phyloP scores from a whole-genome alignment of 2,113 vertebrate genomes.

The Aix galericulata region DNA sequence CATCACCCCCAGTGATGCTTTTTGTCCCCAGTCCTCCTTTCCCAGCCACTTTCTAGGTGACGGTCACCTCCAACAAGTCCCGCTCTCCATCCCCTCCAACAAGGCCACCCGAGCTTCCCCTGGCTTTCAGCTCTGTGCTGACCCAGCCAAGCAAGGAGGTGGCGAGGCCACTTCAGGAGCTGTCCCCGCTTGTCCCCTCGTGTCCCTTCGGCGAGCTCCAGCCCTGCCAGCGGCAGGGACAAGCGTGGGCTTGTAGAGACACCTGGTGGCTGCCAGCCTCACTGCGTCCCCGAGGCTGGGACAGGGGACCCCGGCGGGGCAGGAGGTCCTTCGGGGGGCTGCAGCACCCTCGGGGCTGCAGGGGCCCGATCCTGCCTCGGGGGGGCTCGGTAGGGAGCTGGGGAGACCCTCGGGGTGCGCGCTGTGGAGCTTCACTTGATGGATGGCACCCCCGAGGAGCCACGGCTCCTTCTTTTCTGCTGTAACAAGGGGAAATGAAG shows the following conservation, averaged over 20 bases:
- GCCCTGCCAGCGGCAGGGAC: not conserved
- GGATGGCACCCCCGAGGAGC: not conserved
- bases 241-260: conserved; percentile 42
- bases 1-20: not conserved
- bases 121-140: not conserved
- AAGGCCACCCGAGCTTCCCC: not conserved
- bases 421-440: rapidly evolving
- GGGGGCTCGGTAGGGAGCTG: not conserved
- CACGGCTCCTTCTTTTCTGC: not conserved
- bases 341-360: no score
- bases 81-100: rapidly evolving
- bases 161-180: not conserved
- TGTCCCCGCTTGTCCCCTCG: not conserved
- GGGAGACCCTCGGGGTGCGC: rapidly evolving
- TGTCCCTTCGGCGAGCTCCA: not conserved
- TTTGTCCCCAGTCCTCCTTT: not conserved
- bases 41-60: not conserved
- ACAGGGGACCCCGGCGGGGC: not conserved
- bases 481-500: rapidly evolving
- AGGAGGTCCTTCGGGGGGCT: not conserved
- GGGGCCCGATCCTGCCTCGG: not conserved
- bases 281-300: not conserved
- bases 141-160: not conserved
- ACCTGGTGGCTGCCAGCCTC: conserved; percentile 36
- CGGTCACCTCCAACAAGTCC: rapidly evolving